Evolutionary conservation across 2,797 vertebrate genomes (phyloP).

Genomic region (Leucoraja ocellata): DNA sequence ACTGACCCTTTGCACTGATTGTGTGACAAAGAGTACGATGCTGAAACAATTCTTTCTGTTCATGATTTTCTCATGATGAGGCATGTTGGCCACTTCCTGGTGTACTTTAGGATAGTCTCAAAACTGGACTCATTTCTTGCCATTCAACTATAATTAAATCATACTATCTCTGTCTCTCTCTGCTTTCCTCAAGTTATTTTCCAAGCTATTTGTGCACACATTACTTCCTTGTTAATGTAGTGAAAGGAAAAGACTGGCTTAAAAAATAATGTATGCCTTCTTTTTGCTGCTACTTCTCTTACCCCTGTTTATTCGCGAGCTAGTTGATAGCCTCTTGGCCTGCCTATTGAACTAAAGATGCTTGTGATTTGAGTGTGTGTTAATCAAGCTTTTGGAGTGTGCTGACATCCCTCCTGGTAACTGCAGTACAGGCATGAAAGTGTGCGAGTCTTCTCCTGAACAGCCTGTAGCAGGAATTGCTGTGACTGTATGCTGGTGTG

Average conservation of each 20-base stretch:
- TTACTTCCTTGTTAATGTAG: background rate
- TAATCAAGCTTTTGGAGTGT: slow-evolving; percentile 16
- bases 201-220: background rate
- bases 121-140: too few relatives aligned
- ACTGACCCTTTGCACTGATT: background rate
- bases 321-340: background rate
- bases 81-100: background rate
- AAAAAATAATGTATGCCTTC: slow-evolving; percentile 1
- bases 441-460: background rate
- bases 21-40: too few relatives aligned
- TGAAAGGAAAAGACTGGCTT: slow-evolving; percentile 18
- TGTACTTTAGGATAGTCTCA: too few relatives aligned
- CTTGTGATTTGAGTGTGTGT: slow-evolving; percentile 8
- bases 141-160: too few relatives aligned
- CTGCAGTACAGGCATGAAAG: slow-evolving; percentile 1
- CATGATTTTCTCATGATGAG: background rate
- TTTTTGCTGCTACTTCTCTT: background rate
- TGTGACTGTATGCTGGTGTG: background rate
- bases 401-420: background rate
- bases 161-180: too few relatives aligned
- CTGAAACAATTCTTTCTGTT: background rate
- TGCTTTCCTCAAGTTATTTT: background rate
- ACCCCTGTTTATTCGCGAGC: background rate
- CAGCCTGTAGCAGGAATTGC: background rate
- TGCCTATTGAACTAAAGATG: background rate